A percentile compares a stretch with the other conserved stretches of the same genome.
These are phyloP conservation scores for Chaenogobius annularis DNA, from an alignment of 2,113 vertebrate genomes.

Conservation along the genomic window DNA sequence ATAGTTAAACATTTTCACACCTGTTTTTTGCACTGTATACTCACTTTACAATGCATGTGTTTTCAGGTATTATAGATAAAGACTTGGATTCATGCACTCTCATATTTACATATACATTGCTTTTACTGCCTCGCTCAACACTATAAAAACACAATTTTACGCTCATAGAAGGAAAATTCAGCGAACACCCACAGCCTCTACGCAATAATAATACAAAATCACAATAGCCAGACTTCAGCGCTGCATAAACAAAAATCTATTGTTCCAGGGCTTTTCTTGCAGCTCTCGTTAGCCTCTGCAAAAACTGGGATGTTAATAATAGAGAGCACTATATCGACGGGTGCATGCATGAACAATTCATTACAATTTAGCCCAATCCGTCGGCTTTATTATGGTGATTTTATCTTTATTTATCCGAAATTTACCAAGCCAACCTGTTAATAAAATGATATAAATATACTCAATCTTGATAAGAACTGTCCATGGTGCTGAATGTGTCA, in stretches of 20 bases:
- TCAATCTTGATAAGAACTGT: slow-evolving; percentile 53
- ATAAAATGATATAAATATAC: slow-evolving; percentile 12
- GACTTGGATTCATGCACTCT: slow-evolving; percentile 36
- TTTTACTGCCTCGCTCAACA: slow-evolving; percentile 21
- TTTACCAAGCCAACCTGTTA: neutral
- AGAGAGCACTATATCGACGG: slow-evolving; percentile 35
- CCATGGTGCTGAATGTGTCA: slow-evolving; percentile 68
- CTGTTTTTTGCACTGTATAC: slow-evolving; percentile 15
- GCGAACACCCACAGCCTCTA: slow-evolving; percentile 14
- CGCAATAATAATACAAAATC: slow-evolving; percentile 43
- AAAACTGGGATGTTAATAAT: slow-evolving; percentile 47
- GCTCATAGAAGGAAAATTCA: slow-evolving; percentile 13
- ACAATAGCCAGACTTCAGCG: slow-evolving; percentile 15
- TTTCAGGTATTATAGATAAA: slow-evolving; percentile 16
- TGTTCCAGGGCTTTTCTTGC: slow-evolving; percentile 24
- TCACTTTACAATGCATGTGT: slow-evolving; percentile 13
- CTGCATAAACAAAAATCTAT: slow-evolving; percentile 34
- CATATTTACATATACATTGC: slow-evolving; percentile 55
- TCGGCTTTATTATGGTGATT: slow-evolving; percentile 14
- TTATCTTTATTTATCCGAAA: neutral
- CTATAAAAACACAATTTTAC: slow-evolving; percentile 36
- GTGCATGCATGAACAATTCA: neutral
- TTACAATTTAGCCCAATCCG: slow-evolving; percentile 12
- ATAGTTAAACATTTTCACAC: neutral
- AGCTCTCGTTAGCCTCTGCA: slow-evolving; percentile 6